Percentiles rank a stretch among this genome's conserved stretches.
Conservation (phyloP, 1,140 invertebrate genomes). For the Microplitis demolitor region DNA sequence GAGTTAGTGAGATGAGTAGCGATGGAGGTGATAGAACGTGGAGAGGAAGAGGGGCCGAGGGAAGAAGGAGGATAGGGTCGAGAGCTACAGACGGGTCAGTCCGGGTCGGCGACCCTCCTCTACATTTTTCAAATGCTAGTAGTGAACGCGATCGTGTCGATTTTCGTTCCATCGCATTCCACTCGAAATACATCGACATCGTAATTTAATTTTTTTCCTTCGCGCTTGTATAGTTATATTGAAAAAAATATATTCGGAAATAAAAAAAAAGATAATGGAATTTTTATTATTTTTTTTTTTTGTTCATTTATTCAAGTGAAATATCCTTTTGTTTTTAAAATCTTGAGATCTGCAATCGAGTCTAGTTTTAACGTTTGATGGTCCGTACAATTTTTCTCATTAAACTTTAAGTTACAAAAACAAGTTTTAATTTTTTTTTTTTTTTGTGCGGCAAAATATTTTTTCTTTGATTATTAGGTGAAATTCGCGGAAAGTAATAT, state of each 20-base stretch:
- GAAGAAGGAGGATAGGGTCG: slow-evolving; percentile 5
- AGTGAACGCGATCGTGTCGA: slow-evolving; percentile 13
- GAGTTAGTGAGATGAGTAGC: not conserved
- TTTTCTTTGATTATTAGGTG: slow-evolving; percentile 12
- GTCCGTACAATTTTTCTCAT: slow-evolving; percentile 3
- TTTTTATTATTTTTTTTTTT: not conserved
- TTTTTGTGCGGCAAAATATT: not conserved
- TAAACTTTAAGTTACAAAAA: not conserved
- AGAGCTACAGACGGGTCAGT: slow-evolving; percentile 17
- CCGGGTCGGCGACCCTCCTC: slow-evolving; percentile 21
- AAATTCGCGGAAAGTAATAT: slow-evolving; percentile 10
- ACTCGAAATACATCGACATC: slow-evolving; percentile 1
- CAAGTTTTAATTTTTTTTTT: no score
- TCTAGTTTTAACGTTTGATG: not conserved
- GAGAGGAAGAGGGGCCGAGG: slow-evolving; percentile 13
- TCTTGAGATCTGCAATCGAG: not conserved
- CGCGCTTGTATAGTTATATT: not conserved
- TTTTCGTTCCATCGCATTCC: slow-evolving; percentile 9
- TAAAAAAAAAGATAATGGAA: not conserved
- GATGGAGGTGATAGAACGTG: not conserved
- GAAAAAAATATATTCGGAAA: not conserved
- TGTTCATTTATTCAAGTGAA: not conserved
- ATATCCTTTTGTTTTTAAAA: no score
- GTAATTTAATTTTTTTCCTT: not conserved
- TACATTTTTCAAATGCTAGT: slow-evolving; percentile 22